Evolutionary conservation across 2,888 invertebrate genomes (phyloP).

Genomic region (Agrochola litura): DNA sequence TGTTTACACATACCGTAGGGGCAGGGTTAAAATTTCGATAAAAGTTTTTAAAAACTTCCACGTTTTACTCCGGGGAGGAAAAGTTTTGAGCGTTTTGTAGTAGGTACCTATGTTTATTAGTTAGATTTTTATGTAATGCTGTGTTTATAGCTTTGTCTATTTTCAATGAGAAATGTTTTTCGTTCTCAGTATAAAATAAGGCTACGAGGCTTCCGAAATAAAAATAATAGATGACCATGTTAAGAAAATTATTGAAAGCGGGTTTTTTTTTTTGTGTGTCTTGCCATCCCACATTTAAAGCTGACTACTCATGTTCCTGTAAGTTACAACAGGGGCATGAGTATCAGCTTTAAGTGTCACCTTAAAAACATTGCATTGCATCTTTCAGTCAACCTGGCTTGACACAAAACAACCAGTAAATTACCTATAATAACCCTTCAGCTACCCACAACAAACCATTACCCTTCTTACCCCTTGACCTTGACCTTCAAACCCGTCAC

Average conservation of each 20-base stretch:
- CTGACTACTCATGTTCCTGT: background rate
- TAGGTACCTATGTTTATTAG: background rate
- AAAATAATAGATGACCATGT: too few species aligned
- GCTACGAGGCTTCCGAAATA: background rate
- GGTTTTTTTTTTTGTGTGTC: too few species aligned
- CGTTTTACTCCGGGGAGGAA: background rate
- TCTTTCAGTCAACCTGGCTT: background rate
- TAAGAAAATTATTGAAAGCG: too few species aligned
- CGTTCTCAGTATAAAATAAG: background rate
- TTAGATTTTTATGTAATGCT: background rate
- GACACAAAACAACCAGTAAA: background rate
- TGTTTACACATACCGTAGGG: conserved; percentile 31
- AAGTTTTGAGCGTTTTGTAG: conserved; percentile 12
- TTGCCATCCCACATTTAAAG: too few species aligned
- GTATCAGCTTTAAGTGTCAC: background rate
- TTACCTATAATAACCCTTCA: conserved; percentile 11
- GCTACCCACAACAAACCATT: conserved; percentile 13
- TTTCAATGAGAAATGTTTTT: background rate
- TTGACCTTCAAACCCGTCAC: conserved; percentile 30
- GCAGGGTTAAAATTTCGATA: conserved; percentile 25
- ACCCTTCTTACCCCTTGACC: conserved; percentile 25
- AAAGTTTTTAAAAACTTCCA: conserved; percentile 8
- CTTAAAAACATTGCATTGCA: background rate
- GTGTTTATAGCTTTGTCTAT: background rate
- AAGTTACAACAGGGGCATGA: background rate